Percentiles rank a stretch among this genome's conserved stretches.
Evolutionary conservation across 35 echinoderm and acorn worm genomes (phyloP).

Genomic region (Heliocidaris erythrogramma): DNA sequence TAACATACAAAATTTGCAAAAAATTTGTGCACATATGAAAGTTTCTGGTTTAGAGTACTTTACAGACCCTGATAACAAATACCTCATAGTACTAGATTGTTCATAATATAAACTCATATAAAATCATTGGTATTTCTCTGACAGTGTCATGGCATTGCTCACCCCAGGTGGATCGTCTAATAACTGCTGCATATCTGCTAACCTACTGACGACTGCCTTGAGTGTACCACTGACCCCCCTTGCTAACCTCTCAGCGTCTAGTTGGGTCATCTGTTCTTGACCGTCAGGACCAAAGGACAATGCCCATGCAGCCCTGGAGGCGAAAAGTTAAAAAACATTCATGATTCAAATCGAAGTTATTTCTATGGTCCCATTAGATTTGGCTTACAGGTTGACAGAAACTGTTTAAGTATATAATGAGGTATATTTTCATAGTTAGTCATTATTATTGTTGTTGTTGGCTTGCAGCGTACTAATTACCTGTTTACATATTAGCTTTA

Average conservation of each 20-base stretch:
- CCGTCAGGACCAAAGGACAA: constrained; percentile 85
- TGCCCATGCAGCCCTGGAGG: constrained; percentile 55
- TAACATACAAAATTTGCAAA: too few relatives aligned
- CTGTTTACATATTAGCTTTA: too few relatives aligned
- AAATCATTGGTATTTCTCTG: not conserved
- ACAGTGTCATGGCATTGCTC: not conserved
- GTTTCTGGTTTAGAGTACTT: too few relatives aligned
- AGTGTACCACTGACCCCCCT: constrained; percentile 92
- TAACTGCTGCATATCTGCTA: constrained; percentile 88
- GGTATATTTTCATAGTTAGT: not conserved
- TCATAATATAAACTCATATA: not conserved
- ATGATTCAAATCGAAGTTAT: too few relatives aligned
- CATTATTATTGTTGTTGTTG: too few relatives aligned
- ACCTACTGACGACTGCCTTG: constrained; percentile 81
- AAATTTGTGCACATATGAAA: too few relatives aligned
- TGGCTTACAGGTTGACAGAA: too few relatives aligned
- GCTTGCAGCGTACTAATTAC: too few relatives aligned
- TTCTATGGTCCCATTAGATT: too few relatives aligned
- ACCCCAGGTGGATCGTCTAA: constrained; percentile 87
- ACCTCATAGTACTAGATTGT: too few relatives aligned
- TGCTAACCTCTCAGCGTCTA: constrained; percentile 95
- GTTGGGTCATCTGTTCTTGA: constrained; percentile 96
- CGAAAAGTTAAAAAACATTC: constrained; percentile 42
- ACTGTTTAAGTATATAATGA: not conserved
- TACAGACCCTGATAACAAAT: too few relatives aligned